A percentile compares a stretch with the other conserved stretches of the same genome.
Conservation (phyloP, 2,888 invertebrate genomes). For the Drosophila paranaensis region DNA sequence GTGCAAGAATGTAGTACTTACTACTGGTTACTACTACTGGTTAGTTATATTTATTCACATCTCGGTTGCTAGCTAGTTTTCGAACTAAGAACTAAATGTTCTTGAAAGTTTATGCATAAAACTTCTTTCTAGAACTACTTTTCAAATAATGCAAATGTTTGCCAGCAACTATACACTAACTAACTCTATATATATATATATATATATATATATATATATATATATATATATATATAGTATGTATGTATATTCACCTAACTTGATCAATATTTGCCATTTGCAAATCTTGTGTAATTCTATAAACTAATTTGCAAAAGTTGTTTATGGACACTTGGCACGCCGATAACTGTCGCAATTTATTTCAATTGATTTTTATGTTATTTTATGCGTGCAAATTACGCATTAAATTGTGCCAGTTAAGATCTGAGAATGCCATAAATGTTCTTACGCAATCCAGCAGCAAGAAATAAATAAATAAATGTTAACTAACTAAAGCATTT, state of each 20-base stretch:
- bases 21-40: too few relatives aligned
- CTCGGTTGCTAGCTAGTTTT: background rate
- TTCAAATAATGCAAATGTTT: slow-evolving; percentile 2
- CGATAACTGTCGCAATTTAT: slow-evolving; percentile 55
- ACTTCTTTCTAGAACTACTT: slow-evolving; percentile 1
- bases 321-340: slow-evolving; percentile 35
- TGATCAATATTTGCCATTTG: slow-evolving; percentile 10
- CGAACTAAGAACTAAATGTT: background rate
- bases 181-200: background rate
- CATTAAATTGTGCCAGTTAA: slow-evolving; percentile 61
- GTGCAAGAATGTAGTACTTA: background rate
- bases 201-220: background rate
- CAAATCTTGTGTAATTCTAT: slow-evolving; percentile 33
- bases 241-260: background rate
- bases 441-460: slow-evolving; percentile 34
- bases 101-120: background rate
- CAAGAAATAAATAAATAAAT: slow-evolving; percentile 15
- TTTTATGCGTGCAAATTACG: slow-evolving; percentile 64
- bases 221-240: background rate
- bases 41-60: background rate
- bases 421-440: slow-evolving; percentile 62
- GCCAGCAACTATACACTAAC: background rate
- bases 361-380: slow-evolving; percentile 46
- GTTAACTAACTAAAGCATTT: slow-evolving; percentile 21
- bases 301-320: slow-evolving; percentile 34